Evolutionary conservation across 2,888 invertebrate genomes (phyloP).

Genomic region (Chrysodeixis includens): DNA sequence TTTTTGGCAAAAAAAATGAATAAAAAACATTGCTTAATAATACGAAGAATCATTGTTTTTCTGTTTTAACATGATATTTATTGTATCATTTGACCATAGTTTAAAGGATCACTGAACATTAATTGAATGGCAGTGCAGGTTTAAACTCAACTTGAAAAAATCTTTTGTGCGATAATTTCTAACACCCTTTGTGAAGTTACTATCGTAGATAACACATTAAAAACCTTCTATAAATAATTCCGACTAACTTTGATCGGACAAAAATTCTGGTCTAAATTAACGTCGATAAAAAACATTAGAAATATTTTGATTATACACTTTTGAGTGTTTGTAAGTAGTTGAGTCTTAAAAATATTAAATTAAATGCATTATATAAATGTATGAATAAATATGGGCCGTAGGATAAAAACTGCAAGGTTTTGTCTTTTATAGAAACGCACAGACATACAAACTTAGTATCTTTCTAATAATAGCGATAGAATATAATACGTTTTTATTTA

Average conservation of each 20-base stretch:
- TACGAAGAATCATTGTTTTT: too few relatives aligned
- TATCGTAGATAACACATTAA: background rate
- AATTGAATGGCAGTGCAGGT: too few relatives aligned
- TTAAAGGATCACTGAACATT: too few relatives aligned
- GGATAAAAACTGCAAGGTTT: background rate
- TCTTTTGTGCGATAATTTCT: background rate
- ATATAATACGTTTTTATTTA: too few relatives aligned
- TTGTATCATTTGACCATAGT: too few relatives aligned
- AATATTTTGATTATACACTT: conserved; percentile 27
- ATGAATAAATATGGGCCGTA: conserved; percentile 17
- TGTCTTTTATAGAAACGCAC: too few relatives aligned
- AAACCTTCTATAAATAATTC: background rate
- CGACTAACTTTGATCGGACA: conserved; percentile 26
- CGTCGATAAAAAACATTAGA: conserved; percentile 7
- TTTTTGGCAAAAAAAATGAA: too few relatives aligned
- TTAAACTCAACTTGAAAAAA: too few relatives aligned
- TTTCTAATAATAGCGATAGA: too few relatives aligned
- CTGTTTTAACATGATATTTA: too few relatives aligned
- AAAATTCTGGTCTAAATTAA: conserved; percentile 17
- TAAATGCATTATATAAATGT: conserved; percentile 40
- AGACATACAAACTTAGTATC: too few relatives aligned
- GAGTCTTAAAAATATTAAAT: conserved; percentile 29
- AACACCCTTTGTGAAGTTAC: background rate
- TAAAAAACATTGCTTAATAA: too few relatives aligned
- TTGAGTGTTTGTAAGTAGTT: conserved; percentile 33